A percentile compares a stretch with the other conserved stretches of the same genome.
These are phyloP conservation scores for Hoplodrina blanda DNA, from an alignment of 2,888 invertebrate species.

Conservation along the genomic window DNA sequence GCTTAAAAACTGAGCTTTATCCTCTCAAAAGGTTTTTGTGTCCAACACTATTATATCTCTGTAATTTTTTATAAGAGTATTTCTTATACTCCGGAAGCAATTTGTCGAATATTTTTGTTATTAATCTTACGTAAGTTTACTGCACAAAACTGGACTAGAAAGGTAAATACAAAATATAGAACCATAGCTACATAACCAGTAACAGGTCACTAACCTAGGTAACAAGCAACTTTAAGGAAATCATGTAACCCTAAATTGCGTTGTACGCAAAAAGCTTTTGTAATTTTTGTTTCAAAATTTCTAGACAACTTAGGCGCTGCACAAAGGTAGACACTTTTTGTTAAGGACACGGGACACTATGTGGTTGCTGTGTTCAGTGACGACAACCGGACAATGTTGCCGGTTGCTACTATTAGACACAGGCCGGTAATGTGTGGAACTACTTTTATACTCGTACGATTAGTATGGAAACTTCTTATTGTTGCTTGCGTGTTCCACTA, in stretches of 20 bases:
- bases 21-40: neutral
- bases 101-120: slow-evolving; percentile 7
- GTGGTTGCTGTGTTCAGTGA: too few relatives aligned
- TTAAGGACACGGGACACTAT: too few relatives aligned
- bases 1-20: slow-evolving; percentile 4
- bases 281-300: neutral
- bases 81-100: slow-evolving; percentile 4
- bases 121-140: slow-evolving; percentile 25
- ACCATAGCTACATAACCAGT: slow-evolving; percentile 33
- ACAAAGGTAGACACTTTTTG: too few relatives aligned
- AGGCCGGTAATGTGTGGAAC: too few relatives aligned
- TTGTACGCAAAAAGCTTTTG: slow-evolving; percentile 4
- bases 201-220: slow-evolving; percentile 24
- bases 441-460: too few relatives aligned
- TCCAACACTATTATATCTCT: neutral
- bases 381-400: too few relatives aligned
- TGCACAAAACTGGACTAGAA: slow-evolving; percentile 28
- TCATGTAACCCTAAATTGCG: slow-evolving; percentile 18
- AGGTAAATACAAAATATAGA: slow-evolving; percentile 19
- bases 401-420: too few relatives aligned
- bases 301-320: slow-evolving; percentile 1
- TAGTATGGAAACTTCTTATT: too few relatives aligned
- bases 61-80: neutral
- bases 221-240: slow-evolving; percentile 22
- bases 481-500: too few relatives aligned